These are phyloP conservation scores for Scomber japonicus DNA, from an alignment of 2,113 vertebrate species.

Conservation along the genomic window DNA sequence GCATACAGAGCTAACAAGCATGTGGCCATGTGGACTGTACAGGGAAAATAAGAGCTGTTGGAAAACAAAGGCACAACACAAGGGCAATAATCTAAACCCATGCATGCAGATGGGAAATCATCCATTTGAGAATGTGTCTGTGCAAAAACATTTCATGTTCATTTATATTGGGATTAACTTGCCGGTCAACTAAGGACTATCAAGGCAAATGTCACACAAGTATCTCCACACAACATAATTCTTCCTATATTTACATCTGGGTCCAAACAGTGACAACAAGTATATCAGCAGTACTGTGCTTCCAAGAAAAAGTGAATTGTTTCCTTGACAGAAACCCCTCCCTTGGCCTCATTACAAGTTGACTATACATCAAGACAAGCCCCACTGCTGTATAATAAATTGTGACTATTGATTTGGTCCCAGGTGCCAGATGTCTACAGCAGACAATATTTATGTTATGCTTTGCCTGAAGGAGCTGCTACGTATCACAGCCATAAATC, in stretches of 20 bases:
- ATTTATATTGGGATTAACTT: not conserved
- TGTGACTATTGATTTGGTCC: slow-evolving; percentile 33
- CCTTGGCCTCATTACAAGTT: no score
- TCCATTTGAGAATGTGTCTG: slow-evolving; percentile 4
- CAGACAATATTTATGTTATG: slow-evolving; percentile 47
- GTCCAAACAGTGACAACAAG: slow-evolving; percentile 2
- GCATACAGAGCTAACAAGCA: slow-evolving; percentile 27
- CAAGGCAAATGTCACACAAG: not conserved
- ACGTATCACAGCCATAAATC: slow-evolving; percentile 47
- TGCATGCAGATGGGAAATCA: not conserved
- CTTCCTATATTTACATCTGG: not conserved
- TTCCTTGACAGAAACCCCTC: slow-evolving; percentile 15
- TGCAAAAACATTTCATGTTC: not conserved
- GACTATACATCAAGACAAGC: not conserved
- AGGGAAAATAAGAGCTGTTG: slow-evolving; percentile 1
- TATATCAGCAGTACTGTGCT: not conserved
- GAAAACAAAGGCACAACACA: slow-evolving; percentile 24
- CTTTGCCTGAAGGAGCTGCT: slow-evolving; percentile 29
- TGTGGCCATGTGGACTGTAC: not conserved
- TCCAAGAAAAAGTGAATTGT: slow-evolving; percentile 12
- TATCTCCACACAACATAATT: not conserved
- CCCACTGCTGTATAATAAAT: slow-evolving; percentile 28
- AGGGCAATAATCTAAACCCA: not conserved
- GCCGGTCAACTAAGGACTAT: not conserved
- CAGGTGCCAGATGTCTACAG: slow-evolving; percentile 40